Evolutionary conservation across 1,140 invertebrate species (phyloP), one percentile per base, ranked within the genome.

Genomic region (Sycobia sp.): DNA sequence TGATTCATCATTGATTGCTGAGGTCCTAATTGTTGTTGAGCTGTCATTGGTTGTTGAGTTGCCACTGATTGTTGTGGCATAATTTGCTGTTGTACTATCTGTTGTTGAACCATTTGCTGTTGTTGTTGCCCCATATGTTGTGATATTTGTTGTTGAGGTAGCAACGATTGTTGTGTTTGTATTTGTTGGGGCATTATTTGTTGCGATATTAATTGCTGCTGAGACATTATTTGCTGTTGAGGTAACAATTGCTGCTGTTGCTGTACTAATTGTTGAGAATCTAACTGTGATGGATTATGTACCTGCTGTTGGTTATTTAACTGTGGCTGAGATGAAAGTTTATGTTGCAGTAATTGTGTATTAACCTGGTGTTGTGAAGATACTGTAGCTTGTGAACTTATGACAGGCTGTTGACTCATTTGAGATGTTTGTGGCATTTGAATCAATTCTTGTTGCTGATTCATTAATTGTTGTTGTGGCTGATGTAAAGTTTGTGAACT

Each of bases 401-500:
- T 66, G 7, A 70, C 18, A 22, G 69, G 63, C 22, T 71, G 72
- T 29, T 75, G 76, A 23, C 62, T 72, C 25, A 76, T 64, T 46
- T 72, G 71, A 25, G 69, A 59, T 47, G 72, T 73, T 0, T 69
- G 23, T 36, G 66, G 25, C 36, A 76, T 58, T 38, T 75, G 73
- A 34, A 71, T 27, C 3, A 69, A 60, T 27, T 69, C 67, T 49
- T 76, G 75, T 63, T 84, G 82, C 61, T 83, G 82, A 54, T 75
- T 80, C 36, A 81, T 32, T 25, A 79, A 47, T 58, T 78, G 83
- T 71, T 78, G 83, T 69, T 78, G 72, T 13, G 69, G 54, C 44
- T 71, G 72, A 18, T 70, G 67, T 34, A 73, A 65, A 36, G 56
- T 69, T 53, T 69, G 62, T 18, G 71, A 71, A 27, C 69, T 67